phyloP scores from a whole-genome alignment of 2,797 vertebrate species.

The Mus spretus region DNA sequence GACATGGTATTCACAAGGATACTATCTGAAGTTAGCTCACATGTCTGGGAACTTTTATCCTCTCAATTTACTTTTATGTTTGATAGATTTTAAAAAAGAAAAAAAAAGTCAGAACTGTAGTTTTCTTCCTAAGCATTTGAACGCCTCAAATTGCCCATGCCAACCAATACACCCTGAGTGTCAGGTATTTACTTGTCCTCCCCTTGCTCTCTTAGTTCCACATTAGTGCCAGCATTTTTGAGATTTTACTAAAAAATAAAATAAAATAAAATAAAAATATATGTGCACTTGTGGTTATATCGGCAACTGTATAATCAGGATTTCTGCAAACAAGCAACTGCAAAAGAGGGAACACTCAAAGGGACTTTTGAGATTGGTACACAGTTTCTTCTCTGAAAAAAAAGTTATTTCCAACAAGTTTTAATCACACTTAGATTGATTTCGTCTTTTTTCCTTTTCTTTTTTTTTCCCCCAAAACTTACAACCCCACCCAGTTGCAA shows the following conservation, averaged over 20 bases:
- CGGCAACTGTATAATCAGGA: not conserved
- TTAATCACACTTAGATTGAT: not conserved
- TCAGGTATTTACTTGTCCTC: not conserved
- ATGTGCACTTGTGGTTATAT: not conserved
- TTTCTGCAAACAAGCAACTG: not conserved
- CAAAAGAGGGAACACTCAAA: not conserved
- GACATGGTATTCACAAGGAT: not conserved
- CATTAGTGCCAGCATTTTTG: conserved; percentile 13
- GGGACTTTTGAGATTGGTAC: not conserved
- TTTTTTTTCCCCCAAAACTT: not conserved
- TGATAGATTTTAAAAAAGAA: not conserved
- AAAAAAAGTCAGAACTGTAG: not conserved
- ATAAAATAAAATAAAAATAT: too few relatives aligned
- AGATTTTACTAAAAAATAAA: not conserved
- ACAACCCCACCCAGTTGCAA: accelerated
- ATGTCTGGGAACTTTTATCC: not conserved
- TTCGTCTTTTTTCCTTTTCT: too few relatives aligned
- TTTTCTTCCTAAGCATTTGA: not conserved
- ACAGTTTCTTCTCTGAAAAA: conserved; percentile 22
- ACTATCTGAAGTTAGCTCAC: not conserved
- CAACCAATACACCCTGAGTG: not conserved
- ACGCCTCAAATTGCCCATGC: not conserved
- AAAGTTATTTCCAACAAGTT: not conserved
- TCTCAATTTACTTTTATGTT: not conserved
- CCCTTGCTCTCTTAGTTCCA: not conserved